These are phyloP conservation scores for Carassius auratus DNA, from an alignment of 2,113 vertebrate genomes.

Conservation along the genomic window DNA sequence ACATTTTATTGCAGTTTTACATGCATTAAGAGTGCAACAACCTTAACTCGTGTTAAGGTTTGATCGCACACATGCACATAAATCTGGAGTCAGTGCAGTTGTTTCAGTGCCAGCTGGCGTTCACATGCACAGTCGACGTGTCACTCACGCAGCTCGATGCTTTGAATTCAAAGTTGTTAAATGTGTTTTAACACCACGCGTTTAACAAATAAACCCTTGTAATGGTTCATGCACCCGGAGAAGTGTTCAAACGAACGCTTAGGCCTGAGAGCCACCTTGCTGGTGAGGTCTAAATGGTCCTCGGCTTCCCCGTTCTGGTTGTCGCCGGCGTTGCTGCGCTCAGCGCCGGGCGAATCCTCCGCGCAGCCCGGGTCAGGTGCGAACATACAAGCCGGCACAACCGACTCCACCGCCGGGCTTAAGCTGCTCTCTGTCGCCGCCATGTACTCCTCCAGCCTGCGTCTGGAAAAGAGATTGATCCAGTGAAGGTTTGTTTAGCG, in stretches of 20 bases:
- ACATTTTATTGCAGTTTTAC: background rate
- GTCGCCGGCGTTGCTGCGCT: slow-evolving; percentile 65
- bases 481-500: background rate
- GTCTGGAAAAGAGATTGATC: background rate
- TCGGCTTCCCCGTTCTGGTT: slow-evolving; percentile 78
- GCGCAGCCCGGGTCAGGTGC: slow-evolving; percentile 81
- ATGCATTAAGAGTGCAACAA: background rate
- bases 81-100: background rate
- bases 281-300: slow-evolving; percentile 84
- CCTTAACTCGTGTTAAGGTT: slow-evolving; percentile 1
- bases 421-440: slow-evolving; percentile 60
- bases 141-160: slow-evolving; percentile 57
- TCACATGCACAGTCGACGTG: slow-evolving; percentile 63
- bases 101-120: slow-evolving; percentile 30
- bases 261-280: slow-evolving; percentile 83
- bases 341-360: slow-evolving; percentile 63
- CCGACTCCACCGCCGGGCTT: slow-evolving; percentile 72
- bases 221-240: background rate
- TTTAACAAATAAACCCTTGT: background rate
- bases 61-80: slow-evolving; percentile 15
- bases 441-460: slow-evolving; percentile 70
- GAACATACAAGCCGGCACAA: slow-evolving; percentile 89
- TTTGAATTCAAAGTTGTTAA: background rate
- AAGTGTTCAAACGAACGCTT: background rate
- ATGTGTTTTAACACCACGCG: background rate